These are phyloP conservation scores for Empidonax traillii DNA, from an alignment of 2,113 vertebrate species.

Conservation along the genomic window DNA sequence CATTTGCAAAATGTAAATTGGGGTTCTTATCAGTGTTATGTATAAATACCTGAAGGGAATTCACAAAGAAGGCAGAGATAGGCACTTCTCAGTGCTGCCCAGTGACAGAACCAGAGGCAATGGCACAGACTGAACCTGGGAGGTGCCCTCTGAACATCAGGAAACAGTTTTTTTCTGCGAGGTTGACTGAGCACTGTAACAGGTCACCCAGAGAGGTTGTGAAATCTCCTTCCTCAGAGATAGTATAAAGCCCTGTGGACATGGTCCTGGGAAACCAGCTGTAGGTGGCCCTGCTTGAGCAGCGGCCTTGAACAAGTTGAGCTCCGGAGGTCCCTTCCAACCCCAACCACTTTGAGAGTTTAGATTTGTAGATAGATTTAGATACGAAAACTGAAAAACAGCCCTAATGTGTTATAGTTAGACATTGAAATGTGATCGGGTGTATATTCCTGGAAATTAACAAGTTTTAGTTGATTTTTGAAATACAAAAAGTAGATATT, in stretches of 20 bases:
- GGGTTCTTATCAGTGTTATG: background rate
- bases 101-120: background rate
- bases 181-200: background rate
- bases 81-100: background rate
- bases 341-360: background rate
- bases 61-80: background rate
- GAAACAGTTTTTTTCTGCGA: background rate
- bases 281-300: background rate
- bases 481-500: background rate
- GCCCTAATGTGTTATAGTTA: background rate
- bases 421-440: background rate
- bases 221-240: background rate
- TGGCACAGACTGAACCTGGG: fast-evolving
- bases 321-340: background rate
- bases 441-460: background rate
- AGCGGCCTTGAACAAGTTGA: background rate
- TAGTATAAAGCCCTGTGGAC: background rate
- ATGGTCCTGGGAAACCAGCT: background rate
- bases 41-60: background rate
- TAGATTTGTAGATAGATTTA: background rate
- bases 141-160: background rate
- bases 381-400: background rate
- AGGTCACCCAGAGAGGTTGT: background rate
- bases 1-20: background rate
- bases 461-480: background rate